phyloP scores from a whole-genome alignment of 1,140 invertebrate species.

The Sipha flava region DNA sequence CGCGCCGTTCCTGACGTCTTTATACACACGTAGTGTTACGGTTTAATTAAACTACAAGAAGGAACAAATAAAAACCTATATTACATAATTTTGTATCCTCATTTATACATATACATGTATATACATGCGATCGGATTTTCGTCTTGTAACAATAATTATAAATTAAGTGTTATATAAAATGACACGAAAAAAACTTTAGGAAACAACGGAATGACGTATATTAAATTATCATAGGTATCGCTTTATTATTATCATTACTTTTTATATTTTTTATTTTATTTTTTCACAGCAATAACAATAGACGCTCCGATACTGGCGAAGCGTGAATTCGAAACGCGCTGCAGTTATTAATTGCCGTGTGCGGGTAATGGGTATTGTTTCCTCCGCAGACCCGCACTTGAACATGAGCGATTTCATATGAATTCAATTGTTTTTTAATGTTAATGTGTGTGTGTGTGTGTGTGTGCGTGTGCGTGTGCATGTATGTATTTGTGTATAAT shows the following conservation, averaged over 20 bases:
- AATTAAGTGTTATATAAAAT: no score
- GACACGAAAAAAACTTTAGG: no score
- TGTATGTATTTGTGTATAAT: no score
- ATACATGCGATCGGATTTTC: no score
- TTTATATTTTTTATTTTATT: background rate
- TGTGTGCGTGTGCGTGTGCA: background rate
- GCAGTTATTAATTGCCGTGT: constrained; percentile 18
- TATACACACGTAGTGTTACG: no score
- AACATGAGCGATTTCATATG: constrained; percentile 1
- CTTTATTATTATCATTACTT: background rate
- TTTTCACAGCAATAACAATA: background rate
- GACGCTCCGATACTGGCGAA: constrained; percentile 5
- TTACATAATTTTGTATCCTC: no score
- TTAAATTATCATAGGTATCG: background rate
- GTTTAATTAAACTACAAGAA: no score
- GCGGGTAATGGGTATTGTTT: constrained; percentile 29
- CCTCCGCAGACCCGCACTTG: constrained; percentile 3
- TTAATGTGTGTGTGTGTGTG: background rate
- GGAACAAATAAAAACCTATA: no score
- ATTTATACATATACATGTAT: no score
- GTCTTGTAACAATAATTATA: no score
- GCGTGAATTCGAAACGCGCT: constrained; percentile 9
- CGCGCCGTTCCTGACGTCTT: no score
- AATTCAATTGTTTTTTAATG: constrained; percentile 26
- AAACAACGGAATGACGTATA: no score